phyloP scores from a whole-genome alignment of 2,797 vertebrate species.

The Premnoplex brunnescens region DNA sequence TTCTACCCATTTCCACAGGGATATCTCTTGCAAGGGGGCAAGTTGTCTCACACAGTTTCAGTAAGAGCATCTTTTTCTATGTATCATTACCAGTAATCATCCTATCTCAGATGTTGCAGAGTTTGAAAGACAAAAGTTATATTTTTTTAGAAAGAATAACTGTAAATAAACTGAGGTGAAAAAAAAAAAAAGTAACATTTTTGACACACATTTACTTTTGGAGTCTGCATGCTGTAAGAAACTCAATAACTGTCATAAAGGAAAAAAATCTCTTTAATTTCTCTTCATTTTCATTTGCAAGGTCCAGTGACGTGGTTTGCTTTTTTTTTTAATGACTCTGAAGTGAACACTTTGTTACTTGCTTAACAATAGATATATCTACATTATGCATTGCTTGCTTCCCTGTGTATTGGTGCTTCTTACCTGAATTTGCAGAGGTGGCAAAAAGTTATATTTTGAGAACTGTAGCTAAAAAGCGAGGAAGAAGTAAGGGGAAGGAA shows the following conservation, averaged over 20 bases:
- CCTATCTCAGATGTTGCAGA: not conserved
- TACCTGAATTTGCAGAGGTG: slow-evolving; percentile 14
- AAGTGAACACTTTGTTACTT: not conserved
- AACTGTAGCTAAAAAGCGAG: not conserved
- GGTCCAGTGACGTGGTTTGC: not conserved
- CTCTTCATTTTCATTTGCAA: not conserved
- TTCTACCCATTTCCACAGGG: not conserved
- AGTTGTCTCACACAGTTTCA: not conserved
- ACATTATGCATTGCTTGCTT: not conserved
- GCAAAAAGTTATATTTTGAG: slow-evolving; percentile 21
- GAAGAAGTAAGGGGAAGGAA: not conserved
- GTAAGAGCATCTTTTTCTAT: not conserved
- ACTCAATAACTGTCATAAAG: not conserved
- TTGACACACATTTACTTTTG: not conserved
- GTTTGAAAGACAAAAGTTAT: not conserved
- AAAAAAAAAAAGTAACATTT: not conserved
- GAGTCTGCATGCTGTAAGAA: not conserved
- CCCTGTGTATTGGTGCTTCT: not conserved
- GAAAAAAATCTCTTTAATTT: not conserved
- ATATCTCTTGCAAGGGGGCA: not conserved
- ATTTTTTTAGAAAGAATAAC: not conserved
- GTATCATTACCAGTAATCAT: not conserved
- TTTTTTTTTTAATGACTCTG: not conserved
- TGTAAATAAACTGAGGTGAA: not conserved
- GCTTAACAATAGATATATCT: not conserved